These are phyloP conservation scores for Typhlomys cinereus DNA, from an alignment of 2,113 vertebrate species.

Conservation along the genomic window DNA sequence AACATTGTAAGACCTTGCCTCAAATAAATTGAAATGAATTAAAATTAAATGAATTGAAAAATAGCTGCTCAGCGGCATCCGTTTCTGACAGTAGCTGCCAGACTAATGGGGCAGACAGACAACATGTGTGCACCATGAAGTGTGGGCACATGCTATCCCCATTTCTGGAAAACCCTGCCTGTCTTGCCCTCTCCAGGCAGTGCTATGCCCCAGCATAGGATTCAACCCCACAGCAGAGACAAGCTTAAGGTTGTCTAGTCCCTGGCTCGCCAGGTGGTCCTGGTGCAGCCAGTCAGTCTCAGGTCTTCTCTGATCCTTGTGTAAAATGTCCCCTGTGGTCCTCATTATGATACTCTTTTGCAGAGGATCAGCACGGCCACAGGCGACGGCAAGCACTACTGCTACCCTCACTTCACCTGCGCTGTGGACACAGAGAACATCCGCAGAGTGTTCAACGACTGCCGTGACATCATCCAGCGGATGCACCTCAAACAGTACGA, in stretches of 20 bases:
- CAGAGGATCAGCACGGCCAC: slow-evolving; percentile 99
- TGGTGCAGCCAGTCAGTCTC: not conserved
- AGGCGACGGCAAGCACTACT: slow-evolving; percentile 96
- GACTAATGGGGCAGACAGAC: not conserved
- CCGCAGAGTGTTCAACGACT: slow-evolving; percentile 98
- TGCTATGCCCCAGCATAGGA: not conserved
- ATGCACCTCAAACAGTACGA: slow-evolving; percentile 99
- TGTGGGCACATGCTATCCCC: not conserved
- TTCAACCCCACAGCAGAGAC: not conserved
- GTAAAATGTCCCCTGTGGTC: not conserved
- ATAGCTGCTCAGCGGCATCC: no score
- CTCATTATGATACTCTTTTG: fast-evolving
- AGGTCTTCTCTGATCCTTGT: not conserved
- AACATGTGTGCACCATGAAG: not conserved
- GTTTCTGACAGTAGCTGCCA: not conserved
- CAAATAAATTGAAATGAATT: not conserved
- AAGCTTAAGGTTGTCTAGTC: not conserved
- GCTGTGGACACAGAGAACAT: slow-evolving; percentile 99
- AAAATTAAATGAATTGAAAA: not conserved
- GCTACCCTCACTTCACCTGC: slow-evolving; percentile 99
- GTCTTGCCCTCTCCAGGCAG: not conserved
- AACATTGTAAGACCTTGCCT: not conserved
- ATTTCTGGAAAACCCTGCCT: not conserved
- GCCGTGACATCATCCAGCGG: slow-evolving; percentile 98
- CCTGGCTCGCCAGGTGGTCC: not conserved